Conservation (phyloP, 35 echinoderm and acorn worm species). For the Diadema setosum region DNA sequence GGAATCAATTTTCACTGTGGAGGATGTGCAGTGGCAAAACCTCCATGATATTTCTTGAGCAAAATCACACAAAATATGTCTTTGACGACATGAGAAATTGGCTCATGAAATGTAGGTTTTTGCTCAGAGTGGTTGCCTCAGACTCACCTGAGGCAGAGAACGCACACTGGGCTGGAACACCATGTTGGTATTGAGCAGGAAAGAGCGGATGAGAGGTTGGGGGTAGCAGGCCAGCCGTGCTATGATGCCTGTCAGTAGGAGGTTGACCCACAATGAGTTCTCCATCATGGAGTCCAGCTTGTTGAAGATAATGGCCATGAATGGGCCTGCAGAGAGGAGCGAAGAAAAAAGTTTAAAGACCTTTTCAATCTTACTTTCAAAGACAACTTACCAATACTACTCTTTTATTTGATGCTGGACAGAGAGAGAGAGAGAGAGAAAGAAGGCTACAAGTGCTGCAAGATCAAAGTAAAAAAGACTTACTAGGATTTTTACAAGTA, state of each 20-base stretch:
- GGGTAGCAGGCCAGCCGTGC: conserved; percentile 90
- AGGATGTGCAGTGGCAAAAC: no score
- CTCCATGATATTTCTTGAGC: no score
- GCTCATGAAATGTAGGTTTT: no score
- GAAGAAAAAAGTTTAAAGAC: not conserved
- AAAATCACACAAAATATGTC: no score
- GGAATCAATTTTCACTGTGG: no score
- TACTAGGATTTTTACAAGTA: no score
- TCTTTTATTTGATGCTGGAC: not conserved
- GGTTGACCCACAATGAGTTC: conserved; percentile 86
- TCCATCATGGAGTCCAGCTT: conserved; percentile 87
- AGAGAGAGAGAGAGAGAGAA: no score
- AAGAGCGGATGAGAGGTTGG: conserved; percentile 86
- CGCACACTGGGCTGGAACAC: conserved; percentile 93
- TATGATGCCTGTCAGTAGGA: conserved; percentile 81
- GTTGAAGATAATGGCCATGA: conserved; percentile 73
- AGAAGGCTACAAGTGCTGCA: no score
- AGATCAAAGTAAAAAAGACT: no score
- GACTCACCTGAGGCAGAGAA: conserved; percentile 87
- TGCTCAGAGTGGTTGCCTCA: no score
- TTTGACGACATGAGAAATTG: no score
- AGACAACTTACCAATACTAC: not conserved
- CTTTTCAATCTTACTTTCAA: not conserved
- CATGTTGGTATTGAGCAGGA: conserved; percentile 90
- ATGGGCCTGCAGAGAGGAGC: conserved; percentile 52